Evolutionary conservation across 2,113 vertebrate species (phyloP).

Genomic region (Apistogramma diplotaenia): DNA sequence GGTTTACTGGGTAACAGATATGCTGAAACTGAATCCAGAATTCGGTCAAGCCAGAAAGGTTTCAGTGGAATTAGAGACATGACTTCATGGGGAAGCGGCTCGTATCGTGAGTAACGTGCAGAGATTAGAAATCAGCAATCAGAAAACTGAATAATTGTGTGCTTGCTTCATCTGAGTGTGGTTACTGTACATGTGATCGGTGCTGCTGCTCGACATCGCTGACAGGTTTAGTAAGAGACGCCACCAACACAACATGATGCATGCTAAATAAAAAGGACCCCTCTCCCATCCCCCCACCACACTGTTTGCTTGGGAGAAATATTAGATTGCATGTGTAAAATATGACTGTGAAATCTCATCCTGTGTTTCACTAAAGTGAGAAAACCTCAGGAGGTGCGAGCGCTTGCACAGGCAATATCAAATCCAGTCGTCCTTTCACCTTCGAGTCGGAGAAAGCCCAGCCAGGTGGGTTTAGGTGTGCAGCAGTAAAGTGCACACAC

Average conservation of each 20-base stretch:
- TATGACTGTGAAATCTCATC: conserved; percentile 58
- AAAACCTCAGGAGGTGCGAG: conserved; percentile 58
- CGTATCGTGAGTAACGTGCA: conserved; percentile 18
- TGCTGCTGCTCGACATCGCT: not conserved
- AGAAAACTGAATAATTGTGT: conserved; percentile 52
- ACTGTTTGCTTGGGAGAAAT: conserved; percentile 16
- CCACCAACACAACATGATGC: not conserved
- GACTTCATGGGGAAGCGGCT: conserved; percentile 62
- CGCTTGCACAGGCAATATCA: conserved; percentile 31
- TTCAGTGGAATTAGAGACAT: conserved; percentile 68
- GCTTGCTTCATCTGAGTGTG: not conserved
- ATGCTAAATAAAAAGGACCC: not conserved
- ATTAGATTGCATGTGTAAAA: conserved; percentile 46
- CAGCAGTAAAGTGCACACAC: not conserved
- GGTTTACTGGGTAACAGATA: conserved; percentile 64
- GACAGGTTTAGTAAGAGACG: not conserved
- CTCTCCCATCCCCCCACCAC: too few species aligned
- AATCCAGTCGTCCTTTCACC: conserved; percentile 53
- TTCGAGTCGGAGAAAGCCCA: conserved; percentile 31
- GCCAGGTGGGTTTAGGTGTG: conserved; percentile 69
- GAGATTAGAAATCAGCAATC: conserved; percentile 47
- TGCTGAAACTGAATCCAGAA: conserved; percentile 31
- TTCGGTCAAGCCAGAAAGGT: conserved; percentile 43
- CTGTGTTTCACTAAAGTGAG: conserved; percentile 46
- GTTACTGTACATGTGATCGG: conserved; percentile 9